phyloP scores from a whole-genome alignment of 1,140 invertebrate species.

The Drosophila oshimai region DNA sequence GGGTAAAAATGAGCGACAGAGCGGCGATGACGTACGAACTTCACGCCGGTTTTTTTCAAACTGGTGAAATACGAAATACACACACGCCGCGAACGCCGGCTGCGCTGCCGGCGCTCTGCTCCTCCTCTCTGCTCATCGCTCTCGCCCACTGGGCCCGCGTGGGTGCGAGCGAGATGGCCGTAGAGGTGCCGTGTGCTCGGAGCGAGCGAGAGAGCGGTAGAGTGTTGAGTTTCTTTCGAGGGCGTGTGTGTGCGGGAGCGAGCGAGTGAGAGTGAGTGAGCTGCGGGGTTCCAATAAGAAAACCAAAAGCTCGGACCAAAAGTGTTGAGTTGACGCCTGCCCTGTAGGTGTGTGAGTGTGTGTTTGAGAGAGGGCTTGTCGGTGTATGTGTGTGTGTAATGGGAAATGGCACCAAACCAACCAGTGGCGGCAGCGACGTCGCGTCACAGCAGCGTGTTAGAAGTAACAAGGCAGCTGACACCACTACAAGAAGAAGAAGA shows the following conservation, averaged over 20 bases:
- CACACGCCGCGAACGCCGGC: constrained; percentile 51
- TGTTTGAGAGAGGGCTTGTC: constrained; percentile 7
- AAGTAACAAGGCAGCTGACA: constrained; percentile 80
- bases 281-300: constrained; percentile 68
- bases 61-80: constrained; percentile 69
- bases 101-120: constrained; percentile 9
- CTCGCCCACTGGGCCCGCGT: constrained; percentile 10
- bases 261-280: constrained; percentile 23
- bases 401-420: constrained; percentile 67
- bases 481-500: constrained; percentile 33
- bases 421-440: constrained; percentile 55
- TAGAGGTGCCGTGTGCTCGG: constrained; percentile 37
- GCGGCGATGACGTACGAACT: constrained; percentile 71
- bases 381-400: constrained; percentile 22
- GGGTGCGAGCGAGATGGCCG: constrained; percentile 55
- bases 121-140: neutral
- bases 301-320: constrained; percentile 62
- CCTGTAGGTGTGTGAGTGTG: constrained; percentile 7
- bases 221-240: constrained; percentile 32
- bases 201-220: constrained; percentile 23
- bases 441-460: constrained; percentile 62
- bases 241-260: neutral
- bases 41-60: constrained; percentile 82
- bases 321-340: constrained; percentile 74
- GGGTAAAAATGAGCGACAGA: no score